Conservation (phyloP, 2,113 vertebrate genomes). For the Cyanoramphus novaezelandiae region DNA sequence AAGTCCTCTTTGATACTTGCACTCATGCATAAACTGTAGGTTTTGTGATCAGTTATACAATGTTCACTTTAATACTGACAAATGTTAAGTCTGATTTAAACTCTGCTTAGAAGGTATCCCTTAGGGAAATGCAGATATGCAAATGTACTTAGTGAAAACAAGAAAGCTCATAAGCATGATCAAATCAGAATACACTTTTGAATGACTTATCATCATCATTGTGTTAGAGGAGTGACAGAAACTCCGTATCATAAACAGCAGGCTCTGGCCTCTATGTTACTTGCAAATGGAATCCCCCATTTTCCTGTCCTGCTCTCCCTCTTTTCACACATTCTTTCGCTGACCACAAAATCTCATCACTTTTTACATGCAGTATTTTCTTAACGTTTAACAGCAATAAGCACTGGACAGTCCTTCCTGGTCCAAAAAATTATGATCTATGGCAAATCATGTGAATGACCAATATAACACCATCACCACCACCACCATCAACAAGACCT, state of each 20-base stretch:
- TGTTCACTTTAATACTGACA: neutral
- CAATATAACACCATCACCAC: neutral
- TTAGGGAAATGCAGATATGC: neutral
- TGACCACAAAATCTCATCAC: neutral
- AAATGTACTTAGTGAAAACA: neutral
- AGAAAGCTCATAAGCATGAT: neutral
- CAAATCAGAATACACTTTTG: neutral
- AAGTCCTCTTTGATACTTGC: neutral
- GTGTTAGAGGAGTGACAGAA: neutral
- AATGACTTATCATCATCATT: neutral
- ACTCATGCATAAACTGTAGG: neutral
- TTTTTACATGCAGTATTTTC: neutral
- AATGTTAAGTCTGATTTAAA: neutral
- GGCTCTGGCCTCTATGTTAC: neutral
- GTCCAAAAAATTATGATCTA: neutral
- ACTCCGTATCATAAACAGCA: neutral
- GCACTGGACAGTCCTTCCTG: neutral
- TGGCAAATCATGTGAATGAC: fast-evolving
- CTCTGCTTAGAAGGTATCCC: neutral
- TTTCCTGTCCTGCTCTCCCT: neutral
- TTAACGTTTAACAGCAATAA: neutral
- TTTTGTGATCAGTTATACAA: neutral
- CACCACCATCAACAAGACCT: neutral
- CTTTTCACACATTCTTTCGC: neutral
- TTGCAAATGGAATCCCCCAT: neutral